Evolutionary conservation across 2,797 vertebrate genomes (phyloP), one percentile per base, ranked within the genome.

Genomic region (Xenentodon cancila): DNA sequence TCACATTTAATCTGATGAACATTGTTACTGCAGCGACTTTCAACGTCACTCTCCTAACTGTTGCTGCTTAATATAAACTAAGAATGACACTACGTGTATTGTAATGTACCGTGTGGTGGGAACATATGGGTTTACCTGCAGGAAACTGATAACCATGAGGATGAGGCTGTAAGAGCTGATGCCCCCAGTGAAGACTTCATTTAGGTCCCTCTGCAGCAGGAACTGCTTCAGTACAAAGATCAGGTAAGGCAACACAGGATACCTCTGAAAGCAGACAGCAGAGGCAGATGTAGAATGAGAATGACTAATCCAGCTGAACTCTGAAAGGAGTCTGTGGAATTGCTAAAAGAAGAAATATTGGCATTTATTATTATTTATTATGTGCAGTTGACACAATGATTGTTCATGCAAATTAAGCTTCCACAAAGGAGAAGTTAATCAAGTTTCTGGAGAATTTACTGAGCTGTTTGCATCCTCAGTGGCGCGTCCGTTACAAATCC

Each of bases 141-240:
- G 89, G 84, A 99, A 99, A 89, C 97, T 99, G 90, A 99, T 98
- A 89, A 96, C 97, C 97, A 99, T 99, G 87, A 99, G 95, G 92
- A 99, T 98, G 63, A 99, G 95, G 92, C 97, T 98, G 87, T 99
- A 99, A 17, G 97, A 99, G 88, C 97, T 98, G 89, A 99, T 99
- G 77, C 97, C 97, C 57, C 97, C 97, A 4, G 97, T 99, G 91
- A 99, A 99, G 86, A 99, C 97, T 90, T 99, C 97, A 53, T 99
- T 99, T 67, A 99, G 93, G 85, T 99, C 97, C 85, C 97, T 95
- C 90, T 99, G 97, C 82, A 99, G 95, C 68, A 99, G 95, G 85
- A 99, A 99, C 93, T 99, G 97, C 87, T 99, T 99, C 90, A 99
- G 92, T 60, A 98, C 96, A 92, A 99, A 96, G 94, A 99, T 99